Base-by-base conservation (phyloP, 2,797 vertebrate species). In the Pseudotriccus pelzelni region DNA sequence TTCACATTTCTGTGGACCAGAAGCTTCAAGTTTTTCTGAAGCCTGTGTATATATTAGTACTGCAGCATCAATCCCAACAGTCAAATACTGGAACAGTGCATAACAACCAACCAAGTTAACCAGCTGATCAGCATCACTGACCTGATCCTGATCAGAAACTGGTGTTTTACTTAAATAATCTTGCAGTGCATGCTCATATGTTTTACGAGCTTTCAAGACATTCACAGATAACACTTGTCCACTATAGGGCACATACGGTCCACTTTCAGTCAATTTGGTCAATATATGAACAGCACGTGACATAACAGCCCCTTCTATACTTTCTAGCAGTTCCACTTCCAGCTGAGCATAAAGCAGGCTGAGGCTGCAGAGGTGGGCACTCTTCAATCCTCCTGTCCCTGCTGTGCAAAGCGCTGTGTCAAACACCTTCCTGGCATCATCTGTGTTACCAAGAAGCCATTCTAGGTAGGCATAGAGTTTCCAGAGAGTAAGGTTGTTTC, bases 11-110 rank as follows among this genome's bases (percentile, higher is more conserved):
- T 72, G 21, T 24, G 78, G 53, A 55, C 6, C 58, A 43, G 77
- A 32, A 86, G 34, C 93, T 88, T 91, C 58, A 37, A 98, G 95
- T 44, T 96, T 97, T 49, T 94, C 96, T 2, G 39, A 97, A 32
- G 98, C 98, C 81, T 98, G 98, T 37, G 62, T 92, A 55, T 98
- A 99, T 76, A 99, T 90, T 4, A 39, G 58, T 22, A 97, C 91
- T 2, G 99, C 98, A 24, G 98, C 98, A 32, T 99, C 98, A 11
- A 99, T 95, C n/a, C 99, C 98, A 62, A 98, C 76, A 1, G 99
- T 99, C 81, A 99, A 96, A 95, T 99, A 99, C 97, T 99, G 99
- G 94, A 99, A 99, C 77, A 99, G 98, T 41, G 98, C 98, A 0
- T 98, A 99, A 94, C 99, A 99, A 56, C 98, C 98, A 30, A 98